Conservation (phyloP, 2,113 vertebrate species). For the Pteruthius melanotis region DNA sequence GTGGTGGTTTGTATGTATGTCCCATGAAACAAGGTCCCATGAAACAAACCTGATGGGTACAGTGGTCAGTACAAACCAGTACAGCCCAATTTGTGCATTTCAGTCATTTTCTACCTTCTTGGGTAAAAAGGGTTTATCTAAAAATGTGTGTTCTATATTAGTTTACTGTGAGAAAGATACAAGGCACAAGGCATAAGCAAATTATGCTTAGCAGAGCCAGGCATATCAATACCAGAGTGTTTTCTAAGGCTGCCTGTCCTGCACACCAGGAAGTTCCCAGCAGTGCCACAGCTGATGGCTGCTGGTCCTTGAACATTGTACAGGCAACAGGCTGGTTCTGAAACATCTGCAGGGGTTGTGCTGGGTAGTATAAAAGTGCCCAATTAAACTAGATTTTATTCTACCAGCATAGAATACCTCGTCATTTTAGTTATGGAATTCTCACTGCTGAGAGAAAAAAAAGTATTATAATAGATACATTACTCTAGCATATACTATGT, state of each 20-base stretch:
- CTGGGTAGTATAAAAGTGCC: neutral
- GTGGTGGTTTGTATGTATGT: neutral
- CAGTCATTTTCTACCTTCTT: neutral
- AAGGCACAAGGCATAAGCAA: neutral
- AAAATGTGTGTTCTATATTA: neutral
- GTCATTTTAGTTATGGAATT: neutral
- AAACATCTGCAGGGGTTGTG: neutral
- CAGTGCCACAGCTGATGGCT: fast-evolving
- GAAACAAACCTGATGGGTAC: neutral
- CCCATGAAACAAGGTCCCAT: neutral
- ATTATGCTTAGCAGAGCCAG: neutral
- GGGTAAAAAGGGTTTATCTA: neutral
- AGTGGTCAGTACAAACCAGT: neutral
- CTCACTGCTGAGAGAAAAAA: neutral
- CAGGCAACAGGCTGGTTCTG: neutral
- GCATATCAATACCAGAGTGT: neutral
- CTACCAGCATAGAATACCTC: neutral
- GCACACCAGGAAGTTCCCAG: neutral
- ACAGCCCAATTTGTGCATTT: neutral
- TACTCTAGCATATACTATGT: neutral
- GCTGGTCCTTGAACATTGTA: fast-evolving
- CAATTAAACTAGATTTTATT: neutral
- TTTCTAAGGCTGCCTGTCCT: neutral
- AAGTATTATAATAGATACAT: neutral
- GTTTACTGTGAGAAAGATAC: neutral